Base-by-base conservation (phyloP, 2,888 invertebrate genomes). In the Scaptomyza cyrtandrae region DNA sequence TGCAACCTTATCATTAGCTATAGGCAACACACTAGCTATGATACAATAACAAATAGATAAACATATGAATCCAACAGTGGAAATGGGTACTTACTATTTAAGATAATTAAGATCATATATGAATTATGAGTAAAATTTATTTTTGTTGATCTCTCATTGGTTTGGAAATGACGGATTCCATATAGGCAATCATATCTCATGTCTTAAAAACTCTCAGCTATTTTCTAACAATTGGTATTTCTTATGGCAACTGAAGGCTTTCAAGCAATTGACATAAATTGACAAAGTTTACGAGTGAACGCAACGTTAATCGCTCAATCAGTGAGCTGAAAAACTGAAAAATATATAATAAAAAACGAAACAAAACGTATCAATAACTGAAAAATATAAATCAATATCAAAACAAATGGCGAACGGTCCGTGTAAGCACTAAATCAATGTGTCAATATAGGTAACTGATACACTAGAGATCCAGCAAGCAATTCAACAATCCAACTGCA, bases 351-450 rank as follows among this genome's bases (percentile, higher is more conserved):
- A 33, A 33, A 13, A 35, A 24, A 24, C 10, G 7, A 39, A 19
- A 46, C 41, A 24, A 71, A 80, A 86, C 67, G 75, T 72, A 86
- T 83, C 83, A 88, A 86, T 64, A 71, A 68, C 78, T 85, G 75
- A 55, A 73, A 84, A 84, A 88, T 87, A 85, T 86, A 86, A 86
- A 86, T 86, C 85, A 86, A 88, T 88, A 85, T 79, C 67, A 63
- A 77, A 66, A 78, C 84, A 88, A 88, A 88, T 84, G 85, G 85
- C 70, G 73, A 79, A 73, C 76, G 70, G 59, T 57, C 74, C 88
- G 78, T 87, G 85, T 88, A 84, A 84, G 87, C 82, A 87, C 82
- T 85, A 88, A 88, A 85, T 85, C 85, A 85, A 85, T 73, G 79
- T 88, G 89, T 86, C 85, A 85, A 86, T 87, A 84, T 88, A 71